Conservation (phyloP, 2,113 vertebrate genomes). For the Cebus imitator region DNA sequence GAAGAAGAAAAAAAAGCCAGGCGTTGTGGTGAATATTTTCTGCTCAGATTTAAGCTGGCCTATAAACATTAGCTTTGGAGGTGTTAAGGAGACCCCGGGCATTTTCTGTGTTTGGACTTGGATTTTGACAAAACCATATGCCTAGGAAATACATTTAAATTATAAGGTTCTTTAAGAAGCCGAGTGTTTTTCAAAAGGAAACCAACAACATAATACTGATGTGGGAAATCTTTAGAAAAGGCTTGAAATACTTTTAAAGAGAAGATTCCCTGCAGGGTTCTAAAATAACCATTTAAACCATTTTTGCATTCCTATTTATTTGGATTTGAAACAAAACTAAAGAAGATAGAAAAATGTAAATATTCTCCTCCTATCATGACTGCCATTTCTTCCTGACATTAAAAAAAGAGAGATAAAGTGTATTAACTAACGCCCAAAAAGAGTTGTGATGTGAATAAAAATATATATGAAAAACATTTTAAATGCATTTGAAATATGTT, state of each 20-base stretch:
- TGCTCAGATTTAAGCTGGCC: background rate
- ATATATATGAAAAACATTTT: slow-evolving; percentile 31
- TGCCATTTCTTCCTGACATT: slow-evolving; percentile 40
- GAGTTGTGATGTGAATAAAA: background rate
- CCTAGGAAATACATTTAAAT: slow-evolving; percentile 73
- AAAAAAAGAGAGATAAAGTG: background rate
- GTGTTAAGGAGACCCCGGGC: slow-evolving; percentile 43
- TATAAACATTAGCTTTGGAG: slow-evolving; percentile 52
- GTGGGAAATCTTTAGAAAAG: slow-evolving; percentile 65
- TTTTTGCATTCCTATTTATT: slow-evolving; percentile 65
- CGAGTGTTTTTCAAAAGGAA: slow-evolving; percentile 54
- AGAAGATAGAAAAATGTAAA: slow-evolving; percentile 44
- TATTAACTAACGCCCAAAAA: background rate
- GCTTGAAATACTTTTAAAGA: slow-evolving; percentile 64
- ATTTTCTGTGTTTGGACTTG: slow-evolving; percentile 60
- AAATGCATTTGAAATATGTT: background rate
- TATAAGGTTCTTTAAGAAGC: slow-evolving; percentile 67
- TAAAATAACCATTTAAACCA: slow-evolving; percentile 68
- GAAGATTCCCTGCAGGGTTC: slow-evolving; percentile 65
- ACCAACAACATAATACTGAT: slow-evolving; percentile 61
- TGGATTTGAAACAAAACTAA: slow-evolving; percentile 66
- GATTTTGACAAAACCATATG: slow-evolving; percentile 61
- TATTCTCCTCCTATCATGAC: slow-evolving; percentile 36
- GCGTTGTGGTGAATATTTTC: slow-evolving; percentile 33
- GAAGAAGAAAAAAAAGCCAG: background rate